phyloP scores from a whole-genome alignment of 2,797 vertebrate genomes.

The Saxicola maurus region DNA sequence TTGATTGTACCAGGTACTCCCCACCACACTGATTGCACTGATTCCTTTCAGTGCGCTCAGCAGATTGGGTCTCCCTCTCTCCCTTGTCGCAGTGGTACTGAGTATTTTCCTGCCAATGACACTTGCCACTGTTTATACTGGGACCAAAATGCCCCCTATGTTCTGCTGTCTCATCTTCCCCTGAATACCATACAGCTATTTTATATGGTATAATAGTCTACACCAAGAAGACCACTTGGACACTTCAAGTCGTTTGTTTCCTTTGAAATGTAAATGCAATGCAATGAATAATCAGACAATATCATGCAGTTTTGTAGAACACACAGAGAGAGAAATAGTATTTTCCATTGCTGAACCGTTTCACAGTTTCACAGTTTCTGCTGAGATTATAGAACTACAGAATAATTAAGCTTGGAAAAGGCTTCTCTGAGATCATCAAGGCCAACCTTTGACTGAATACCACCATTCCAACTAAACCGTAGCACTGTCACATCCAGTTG shows the following conservation, averaged over 20 bases:
- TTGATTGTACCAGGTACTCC: background rate
- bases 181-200: background rate
- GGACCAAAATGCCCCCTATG: background rate
- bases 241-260: background rate
- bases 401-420: background rate
- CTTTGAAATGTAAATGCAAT: background rate
- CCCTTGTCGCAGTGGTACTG: background rate
- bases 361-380: background rate
- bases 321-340: background rate
- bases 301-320: background rate
- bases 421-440: background rate
- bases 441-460: background rate
- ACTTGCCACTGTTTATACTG: background rate
- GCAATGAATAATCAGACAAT: background rate
- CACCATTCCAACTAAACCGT: fast-evolving
- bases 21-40: fast-evolving
- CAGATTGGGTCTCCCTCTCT: background rate
- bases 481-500: background rate
- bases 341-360: background rate
- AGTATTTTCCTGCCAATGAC: background rate
- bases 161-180: background rate
- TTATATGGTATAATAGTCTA: background rate
- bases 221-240: background rate
- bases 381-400: background rate
- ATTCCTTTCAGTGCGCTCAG: background rate